A percentile compares a stretch with the other conserved stretches of the same genome.
These are phyloP conservation scores for Hybognathus amarus DNA, from an alignment of 2,797 vertebrate species.

Conservation along the genomic window DNA sequence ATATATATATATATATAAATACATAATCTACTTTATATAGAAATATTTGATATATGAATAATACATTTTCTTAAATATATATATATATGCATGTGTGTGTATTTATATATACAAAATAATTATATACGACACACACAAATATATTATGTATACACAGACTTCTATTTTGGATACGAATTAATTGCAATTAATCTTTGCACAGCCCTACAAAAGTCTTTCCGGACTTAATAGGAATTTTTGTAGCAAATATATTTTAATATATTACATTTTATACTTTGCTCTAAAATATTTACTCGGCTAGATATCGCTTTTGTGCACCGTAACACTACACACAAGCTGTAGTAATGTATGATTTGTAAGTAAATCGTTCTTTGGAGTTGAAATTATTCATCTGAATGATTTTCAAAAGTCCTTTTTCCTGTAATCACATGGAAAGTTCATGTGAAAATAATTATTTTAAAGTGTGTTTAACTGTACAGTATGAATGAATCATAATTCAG, in stretches of 20 bases:
- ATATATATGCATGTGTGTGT: too few relatives aligned
- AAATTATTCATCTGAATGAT: not conserved
- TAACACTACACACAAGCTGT: not conserved
- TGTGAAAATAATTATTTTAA: not conserved
- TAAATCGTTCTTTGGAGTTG: not conserved
- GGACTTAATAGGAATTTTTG: not conserved
- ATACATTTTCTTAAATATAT: too few relatives aligned
- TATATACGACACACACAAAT: too few relatives aligned
- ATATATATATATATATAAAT: too few relatives aligned
- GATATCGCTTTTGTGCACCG: too few relatives aligned
- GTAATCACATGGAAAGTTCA: not conserved
- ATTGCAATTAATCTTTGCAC: too few relatives aligned
- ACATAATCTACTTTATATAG: too few relatives aligned
- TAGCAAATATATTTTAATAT: not conserved
- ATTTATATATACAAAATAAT: too few relatives aligned
- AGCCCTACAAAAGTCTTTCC: not conserved
- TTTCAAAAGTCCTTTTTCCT: not conserved
- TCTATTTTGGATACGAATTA: too few relatives aligned
- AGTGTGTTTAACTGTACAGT: not conserved
- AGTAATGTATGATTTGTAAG: not conserved
- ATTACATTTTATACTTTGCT: not conserved
- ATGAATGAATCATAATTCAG: not conserved
- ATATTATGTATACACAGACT: too few relatives aligned
- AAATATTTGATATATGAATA: too few relatives aligned
- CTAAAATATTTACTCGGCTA: not conserved